These are phyloP conservation scores for Diploptera punctata DNA, from an alignment of 2,888 invertebrate species.

Conservation along the genomic window DNA sequence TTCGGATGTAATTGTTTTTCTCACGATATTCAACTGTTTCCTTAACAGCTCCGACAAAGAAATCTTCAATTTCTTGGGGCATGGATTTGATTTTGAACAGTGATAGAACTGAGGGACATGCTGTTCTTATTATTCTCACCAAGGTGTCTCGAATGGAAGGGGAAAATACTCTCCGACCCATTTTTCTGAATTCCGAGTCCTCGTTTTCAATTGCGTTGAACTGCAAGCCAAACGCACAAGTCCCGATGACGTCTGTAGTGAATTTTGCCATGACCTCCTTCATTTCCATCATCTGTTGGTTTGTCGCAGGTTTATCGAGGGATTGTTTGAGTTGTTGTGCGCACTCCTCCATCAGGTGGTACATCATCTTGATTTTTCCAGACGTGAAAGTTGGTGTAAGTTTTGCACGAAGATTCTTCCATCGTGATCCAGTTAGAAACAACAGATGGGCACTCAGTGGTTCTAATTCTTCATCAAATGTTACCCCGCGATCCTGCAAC, in stretches of 20 bases:
- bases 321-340: slow-evolving; percentile 47
- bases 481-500: slow-evolving; percentile 33
- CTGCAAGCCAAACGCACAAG: slow-evolving; percentile 56
- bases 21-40: too few species aligned
- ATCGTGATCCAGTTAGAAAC: slow-evolving; percentile 46
- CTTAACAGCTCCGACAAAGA: too few species aligned
- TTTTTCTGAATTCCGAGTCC: slow-evolving; percentile 52
- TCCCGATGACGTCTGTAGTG: slow-evolving; percentile 50
- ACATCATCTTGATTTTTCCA: slow-evolving; percentile 60
- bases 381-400: slow-evolving; percentile 65
- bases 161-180: slow-evolving; percentile 47
- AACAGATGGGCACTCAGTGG: slow-evolving; percentile 46
- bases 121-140: slow-evolving; percentile 48
- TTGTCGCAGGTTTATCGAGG: slow-evolving; percentile 36
- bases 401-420: slow-evolving; percentile 60
- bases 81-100: background rate
- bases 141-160: slow-evolving; percentile 48
- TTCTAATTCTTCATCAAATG: slow-evolving; percentile 36
- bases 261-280: slow-evolving; percentile 42
- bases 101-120: background rate
- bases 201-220: slow-evolving; percentile 49
- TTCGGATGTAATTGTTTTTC: too few species aligned
- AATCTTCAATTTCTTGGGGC: too few species aligned
- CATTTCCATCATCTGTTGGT: slow-evolving; percentile 42
- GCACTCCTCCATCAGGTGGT: slow-evolving; percentile 57